These are phyloP conservation scores for Ceratotherium simum DNA, from an alignment of 2,113 vertebrate genomes.

Conservation along the genomic window DNA sequence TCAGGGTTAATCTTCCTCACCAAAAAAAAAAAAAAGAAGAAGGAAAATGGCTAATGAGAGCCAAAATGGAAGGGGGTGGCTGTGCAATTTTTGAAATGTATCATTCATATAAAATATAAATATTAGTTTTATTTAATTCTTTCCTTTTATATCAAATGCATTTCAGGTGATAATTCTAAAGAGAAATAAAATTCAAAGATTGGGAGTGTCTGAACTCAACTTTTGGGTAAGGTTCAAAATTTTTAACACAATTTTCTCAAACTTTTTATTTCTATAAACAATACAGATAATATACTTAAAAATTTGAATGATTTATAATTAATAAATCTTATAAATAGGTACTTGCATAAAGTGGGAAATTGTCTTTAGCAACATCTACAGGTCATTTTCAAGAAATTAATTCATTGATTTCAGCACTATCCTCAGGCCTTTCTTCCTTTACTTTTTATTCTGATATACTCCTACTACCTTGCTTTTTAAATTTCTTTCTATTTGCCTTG, in stretches of 20 bases:
- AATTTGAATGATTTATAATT: not conserved
- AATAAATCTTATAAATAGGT: not conserved
- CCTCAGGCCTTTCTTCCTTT: not conserved
- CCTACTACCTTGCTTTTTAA: not conserved
- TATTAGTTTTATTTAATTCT: conserved; percentile 14
- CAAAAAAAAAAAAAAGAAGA: not conserved
- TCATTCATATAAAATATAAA: not conserved
- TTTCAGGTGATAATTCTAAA: conserved; percentile 91
- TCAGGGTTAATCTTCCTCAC: too few species aligned
- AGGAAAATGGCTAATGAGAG: not conserved
- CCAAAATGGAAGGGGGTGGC: not conserved
- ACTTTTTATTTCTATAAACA: conserved; percentile 42
- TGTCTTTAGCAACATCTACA: not conserved
- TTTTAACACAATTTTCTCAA: not conserved
- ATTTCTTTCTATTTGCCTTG: not conserved
- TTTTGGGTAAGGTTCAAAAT: conserved; percentile 89
- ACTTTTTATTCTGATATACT: not conserved
- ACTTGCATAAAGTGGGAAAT: not conserved
- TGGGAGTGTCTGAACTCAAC: conserved; percentile 85
- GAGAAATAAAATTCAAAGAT: conserved; percentile 87
- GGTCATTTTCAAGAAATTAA: not conserved
- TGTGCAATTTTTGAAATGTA: not conserved
- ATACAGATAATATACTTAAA: not conserved
- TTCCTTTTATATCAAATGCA: conserved; percentile 29
- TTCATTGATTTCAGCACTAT: not conserved